Evolutionary conservation across 2,797 vertebrate species (phyloP).

Genomic region (Antennarius maculatus): DNA sequence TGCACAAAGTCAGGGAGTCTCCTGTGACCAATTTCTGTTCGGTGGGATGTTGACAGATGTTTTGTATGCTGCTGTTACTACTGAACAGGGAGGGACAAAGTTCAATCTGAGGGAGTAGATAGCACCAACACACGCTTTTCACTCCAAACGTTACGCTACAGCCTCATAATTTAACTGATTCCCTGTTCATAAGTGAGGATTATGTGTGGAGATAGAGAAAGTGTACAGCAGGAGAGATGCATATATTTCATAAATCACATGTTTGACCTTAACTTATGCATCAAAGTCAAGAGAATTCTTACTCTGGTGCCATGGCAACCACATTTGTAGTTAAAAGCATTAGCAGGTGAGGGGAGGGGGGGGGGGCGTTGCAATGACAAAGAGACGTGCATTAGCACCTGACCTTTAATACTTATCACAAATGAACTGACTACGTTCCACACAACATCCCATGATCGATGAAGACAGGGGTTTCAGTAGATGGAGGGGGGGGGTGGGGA

Average conservation of each 20-base stretch:
- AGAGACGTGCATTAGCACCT: constrained; percentile 9
- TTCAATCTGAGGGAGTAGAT: constrained; percentile 37
- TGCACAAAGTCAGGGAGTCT: constrained; percentile 32
- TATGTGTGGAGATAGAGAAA: background rate
- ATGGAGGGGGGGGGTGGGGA: background rate
- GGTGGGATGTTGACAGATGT: constrained; percentile 65
- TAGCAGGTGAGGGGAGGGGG: constrained; percentile 9
- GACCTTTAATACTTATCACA: constrained; percentile 14
- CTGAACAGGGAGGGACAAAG: constrained; percentile 41
- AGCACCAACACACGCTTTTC: constrained; percentile 52
- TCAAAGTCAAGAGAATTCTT: constrained; percentile 18
- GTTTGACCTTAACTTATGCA: constrained; percentile 33
- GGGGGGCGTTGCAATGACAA: background rate
- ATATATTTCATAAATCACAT: background rate
- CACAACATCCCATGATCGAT: constrained; percentile 1
- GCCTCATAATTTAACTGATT: constrained; percentile 42
- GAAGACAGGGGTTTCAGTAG: background rate
- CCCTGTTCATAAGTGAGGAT: no score
- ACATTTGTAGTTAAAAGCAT: constrained; percentile 24
- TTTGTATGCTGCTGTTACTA: constrained; percentile 59
- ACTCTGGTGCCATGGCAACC: constrained; percentile 61
- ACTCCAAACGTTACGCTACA: constrained; percentile 22
- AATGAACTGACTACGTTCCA: constrained; percentile 8
- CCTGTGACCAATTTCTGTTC: constrained; percentile 51
- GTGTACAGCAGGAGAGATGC: background rate